phyloP scores from a whole-genome alignment of 2,888 invertebrate species.

The Luperina nickerlii region DNA sequence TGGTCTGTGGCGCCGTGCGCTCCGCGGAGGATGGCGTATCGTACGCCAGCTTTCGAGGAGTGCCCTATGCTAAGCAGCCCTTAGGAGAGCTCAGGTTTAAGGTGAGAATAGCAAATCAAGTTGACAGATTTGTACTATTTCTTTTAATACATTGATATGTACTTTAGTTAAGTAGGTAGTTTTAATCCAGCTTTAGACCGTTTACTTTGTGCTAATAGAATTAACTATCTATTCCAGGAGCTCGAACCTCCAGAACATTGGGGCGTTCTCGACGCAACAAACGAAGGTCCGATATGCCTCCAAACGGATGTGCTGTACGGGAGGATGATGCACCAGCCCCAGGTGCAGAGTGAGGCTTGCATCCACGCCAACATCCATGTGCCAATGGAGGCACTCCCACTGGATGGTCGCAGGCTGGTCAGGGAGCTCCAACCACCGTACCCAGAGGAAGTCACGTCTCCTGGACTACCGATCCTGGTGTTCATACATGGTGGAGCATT shows the following conservation, averaged over 20 bases:
- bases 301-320: constrained; percentile 89
- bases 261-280: constrained; percentile 88
- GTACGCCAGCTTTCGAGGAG: constrained; percentile 85
- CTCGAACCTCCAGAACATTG: constrained; percentile 88
- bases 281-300: constrained; percentile 91
- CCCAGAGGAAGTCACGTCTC: constrained; percentile 34
- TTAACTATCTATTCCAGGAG: constrained; percentile 81
- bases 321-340: constrained; percentile 69
- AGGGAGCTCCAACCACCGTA: constrained; percentile 65
- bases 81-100: constrained; percentile 80
- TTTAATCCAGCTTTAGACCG: background rate
- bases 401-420: constrained; percentile 30
- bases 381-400: constrained; percentile 74
- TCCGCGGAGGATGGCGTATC: constrained; percentile 65
- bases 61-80: constrained; percentile 86
- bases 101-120: constrained; percentile 68
- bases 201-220: constrained; percentile 1
- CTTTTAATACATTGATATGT: background rate
- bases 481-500: constrained; percentile 87
- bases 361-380: constrained; percentile 85
- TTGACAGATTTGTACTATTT: constrained; percentile 2
- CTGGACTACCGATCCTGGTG: constrained; percentile 81
- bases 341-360: constrained; percentile 80
- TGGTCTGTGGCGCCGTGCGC: constrained; percentile 77
- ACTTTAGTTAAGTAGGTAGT: background rate